A percentile compares a stretch with the other conserved stretches of the same genome.
phyloP scores from a whole-genome alignment of 1,140 invertebrate genomes.

The Vanessa tameamea region DNA sequence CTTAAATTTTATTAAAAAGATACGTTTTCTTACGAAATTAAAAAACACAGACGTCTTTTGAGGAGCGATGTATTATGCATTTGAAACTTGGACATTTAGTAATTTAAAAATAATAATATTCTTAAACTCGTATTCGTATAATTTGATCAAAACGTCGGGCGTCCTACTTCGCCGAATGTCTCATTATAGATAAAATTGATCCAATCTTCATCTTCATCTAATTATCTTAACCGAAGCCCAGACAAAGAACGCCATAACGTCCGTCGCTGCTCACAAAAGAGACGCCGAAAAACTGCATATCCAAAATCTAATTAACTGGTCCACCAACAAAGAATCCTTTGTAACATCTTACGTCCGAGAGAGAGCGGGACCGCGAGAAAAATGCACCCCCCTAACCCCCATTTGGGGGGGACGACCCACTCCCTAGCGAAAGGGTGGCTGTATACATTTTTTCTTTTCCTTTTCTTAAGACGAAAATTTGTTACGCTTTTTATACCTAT shows the following conservation, averaged over 20 bases:
- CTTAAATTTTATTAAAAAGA: neutral
- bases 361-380: slow-evolving; percentile 68
- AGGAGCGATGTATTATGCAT: neutral
- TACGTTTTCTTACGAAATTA: neutral
- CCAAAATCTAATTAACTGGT: slow-evolving; percentile 75
- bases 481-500: slow-evolving; percentile 80
- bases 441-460: slow-evolving; percentile 80
- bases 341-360: slow-evolving; percentile 73
- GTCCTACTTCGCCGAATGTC: neutral
- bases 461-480: slow-evolving; percentile 81
- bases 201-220: slow-evolving; percentile 11
- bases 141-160: neutral
- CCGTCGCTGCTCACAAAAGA: slow-evolving; percentile 22
- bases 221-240: neutral
- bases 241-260: slow-evolving; percentile 24
- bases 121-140: neutral
- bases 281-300: slow-evolving; percentile 58
- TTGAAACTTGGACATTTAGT: neutral
- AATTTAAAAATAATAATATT: neutral
- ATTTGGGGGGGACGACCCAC: slow-evolving; percentile 41
- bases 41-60: too few relatives aligned
- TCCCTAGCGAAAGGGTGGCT: slow-evolving; percentile 61
- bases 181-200: slow-evolving; percentile 15
- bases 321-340: slow-evolving; percentile 73
- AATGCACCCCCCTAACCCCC: slow-evolving; percentile 53